Evolutionary conservation across 2,797 vertebrate species (phyloP).

Genomic region (Myotis vivesi): DNA sequence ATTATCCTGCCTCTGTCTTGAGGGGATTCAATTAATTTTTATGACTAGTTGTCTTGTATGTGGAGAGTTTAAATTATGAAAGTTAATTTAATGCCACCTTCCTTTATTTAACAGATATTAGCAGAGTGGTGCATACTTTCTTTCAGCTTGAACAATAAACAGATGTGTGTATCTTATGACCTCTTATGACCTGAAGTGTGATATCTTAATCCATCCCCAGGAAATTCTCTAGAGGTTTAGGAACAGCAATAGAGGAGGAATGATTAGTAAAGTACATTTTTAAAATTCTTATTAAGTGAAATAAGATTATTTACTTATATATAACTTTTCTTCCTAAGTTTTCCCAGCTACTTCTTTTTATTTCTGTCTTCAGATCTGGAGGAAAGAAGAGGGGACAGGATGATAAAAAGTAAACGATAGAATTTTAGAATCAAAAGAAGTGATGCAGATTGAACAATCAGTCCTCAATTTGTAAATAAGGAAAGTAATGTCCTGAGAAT

Average conservation of each 20-base stretch:
- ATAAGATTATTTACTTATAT: not conserved
- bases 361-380: not conserved
- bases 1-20: not conserved
- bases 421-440: not conserved
- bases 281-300: not conserved
- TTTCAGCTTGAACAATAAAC: not conserved
- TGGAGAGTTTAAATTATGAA: not conserved
- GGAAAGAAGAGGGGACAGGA: not conserved
- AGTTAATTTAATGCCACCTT: not conserved
- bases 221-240: not conserved
- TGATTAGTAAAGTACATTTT: not conserved
- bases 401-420: not conserved
- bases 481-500: not conserved
- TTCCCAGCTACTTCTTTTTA: not conserved
- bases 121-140: not conserved
- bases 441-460: not conserved
- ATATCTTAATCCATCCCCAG: not conserved
- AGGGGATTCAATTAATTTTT: not conserved
- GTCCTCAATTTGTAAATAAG: not conserved
- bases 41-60: not conserved
- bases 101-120: slow-evolving; percentile 8
- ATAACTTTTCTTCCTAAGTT: not conserved
- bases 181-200: not conserved
- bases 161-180: not conserved
- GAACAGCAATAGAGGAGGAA: not conserved